phyloP scores from a whole-genome alignment of 2,888 invertebrate genomes.

The Corbicula japonica region DNA sequence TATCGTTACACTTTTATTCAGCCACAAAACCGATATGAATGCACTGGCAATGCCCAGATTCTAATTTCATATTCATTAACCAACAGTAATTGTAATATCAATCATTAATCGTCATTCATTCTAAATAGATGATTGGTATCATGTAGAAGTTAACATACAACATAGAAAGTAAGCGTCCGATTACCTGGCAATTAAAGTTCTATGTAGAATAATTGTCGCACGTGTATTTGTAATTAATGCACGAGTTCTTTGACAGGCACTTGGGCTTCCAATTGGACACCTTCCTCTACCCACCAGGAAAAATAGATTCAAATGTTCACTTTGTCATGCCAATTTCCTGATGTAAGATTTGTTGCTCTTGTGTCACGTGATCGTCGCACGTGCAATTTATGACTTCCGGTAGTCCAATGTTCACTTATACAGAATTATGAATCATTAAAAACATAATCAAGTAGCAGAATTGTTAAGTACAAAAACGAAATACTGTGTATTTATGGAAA shows the following conservation, averaged over 20 bases:
- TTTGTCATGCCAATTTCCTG: conserved; percentile 62
- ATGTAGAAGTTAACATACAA: conserved; percentile 8
- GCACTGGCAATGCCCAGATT: background rate
- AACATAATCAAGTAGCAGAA: no score
- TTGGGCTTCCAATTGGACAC: conserved; percentile 14
- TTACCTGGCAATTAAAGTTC: conserved; percentile 60
- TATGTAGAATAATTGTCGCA: conserved; percentile 37
- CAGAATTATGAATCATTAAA: no score
- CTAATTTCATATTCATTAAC: conserved; percentile 25
- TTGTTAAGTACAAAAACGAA: no score
- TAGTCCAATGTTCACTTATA: no score
- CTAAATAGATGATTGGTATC: conserved; percentile 7
- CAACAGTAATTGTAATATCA: conserved; percentile 1
- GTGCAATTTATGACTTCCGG: conserved; percentile 53
- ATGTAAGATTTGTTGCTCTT: conserved; percentile 15
- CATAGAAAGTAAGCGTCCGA: conserved; percentile 45
- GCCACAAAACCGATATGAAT: background rate
- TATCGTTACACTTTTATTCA: conserved; percentile 4
- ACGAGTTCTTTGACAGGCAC: conserved; percentile 30
- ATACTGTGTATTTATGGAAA: no score
- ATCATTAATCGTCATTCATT: conserved; percentile 17
- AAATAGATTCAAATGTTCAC: conserved; percentile 61
- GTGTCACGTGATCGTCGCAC: conserved; percentile 42
- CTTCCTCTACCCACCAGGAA: conserved; percentile 51
- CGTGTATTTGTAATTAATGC: conserved; percentile 43